Evolutionary conservation across 2,113 vertebrate species (phyloP).

Genomic region (Pterocles gutturalis): DNA sequence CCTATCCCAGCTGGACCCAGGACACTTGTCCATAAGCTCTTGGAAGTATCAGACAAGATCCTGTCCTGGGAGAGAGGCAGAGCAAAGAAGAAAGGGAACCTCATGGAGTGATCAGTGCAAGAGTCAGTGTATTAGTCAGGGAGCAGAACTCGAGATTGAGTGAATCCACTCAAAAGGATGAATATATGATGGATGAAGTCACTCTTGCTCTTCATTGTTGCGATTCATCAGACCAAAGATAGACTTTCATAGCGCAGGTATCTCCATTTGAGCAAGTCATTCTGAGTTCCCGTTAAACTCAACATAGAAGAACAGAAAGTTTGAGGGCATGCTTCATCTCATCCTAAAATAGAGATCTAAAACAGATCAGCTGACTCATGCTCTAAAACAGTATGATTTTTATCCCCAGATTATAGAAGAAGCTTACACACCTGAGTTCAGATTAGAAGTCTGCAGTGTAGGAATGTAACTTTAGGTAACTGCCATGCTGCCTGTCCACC

Average conservation of each 20-base stretch:
- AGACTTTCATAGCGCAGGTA: background rate
- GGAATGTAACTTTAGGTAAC: fast-evolving
- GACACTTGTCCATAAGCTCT: background rate
- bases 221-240: background rate
- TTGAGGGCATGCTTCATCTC: constrained; percentile 18
- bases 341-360: constrained; percentile 46
- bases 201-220: background rate
- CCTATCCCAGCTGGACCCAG: no score
- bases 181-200: background rate
- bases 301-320: background rate
- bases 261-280: background rate
- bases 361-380: constrained; percentile 50
- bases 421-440: background rate
- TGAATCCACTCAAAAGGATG: background rate
- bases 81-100: background rate
- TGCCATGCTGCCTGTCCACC: fast-evolving
- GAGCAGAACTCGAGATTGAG: background rate
- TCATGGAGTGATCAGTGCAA: background rate
- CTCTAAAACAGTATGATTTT: background rate
- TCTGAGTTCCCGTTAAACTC: background rate
- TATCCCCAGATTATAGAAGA: background rate
- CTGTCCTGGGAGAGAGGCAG: background rate
- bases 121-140: background rate
- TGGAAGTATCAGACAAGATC: background rate
- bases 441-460: background rate